Evolutionary conservation across 2,797 vertebrate species (phyloP), one percentile per base, ranked within the genome.

Genomic region (Epinephelus malabaricus): DNA sequence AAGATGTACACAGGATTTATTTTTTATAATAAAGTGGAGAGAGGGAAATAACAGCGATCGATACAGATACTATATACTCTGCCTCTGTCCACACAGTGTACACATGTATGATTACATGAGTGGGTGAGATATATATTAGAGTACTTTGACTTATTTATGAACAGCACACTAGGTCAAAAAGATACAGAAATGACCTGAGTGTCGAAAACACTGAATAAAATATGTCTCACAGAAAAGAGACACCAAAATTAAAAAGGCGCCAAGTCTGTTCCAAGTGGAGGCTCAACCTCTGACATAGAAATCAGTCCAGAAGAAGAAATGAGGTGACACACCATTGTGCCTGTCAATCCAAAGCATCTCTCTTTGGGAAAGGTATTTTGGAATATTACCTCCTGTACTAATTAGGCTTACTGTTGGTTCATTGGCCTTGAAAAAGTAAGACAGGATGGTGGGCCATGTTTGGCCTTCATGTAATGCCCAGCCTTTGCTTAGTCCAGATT

Each of bases 21-120:
- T 80, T 87, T 86, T 79, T 78, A 82, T 86, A 67, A 85, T 86
- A 84, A 89, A 81, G 47, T 60, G 23, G 27, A 75, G 67, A 62
- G 61, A 82, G 65, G 45, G 6, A 18, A 69, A 84, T 71, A 66
- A 50, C 45, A 34, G 27, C 6, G 10, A 91, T 93, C 79, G 64
- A 86, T 89, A 83, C 11, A 62, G 58, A 69, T 65, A 47, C 62
- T 78, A 58, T 75, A 4, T 76, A 71, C 55, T 27, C 56, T 68
- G 47, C 17, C 11, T n/a, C 51, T 59, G 27, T 65, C 69, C 10
- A 55, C 40, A 59, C 43, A 64, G 59, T 46, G 21, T 23, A 43
- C 50, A 74, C 66, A 25, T n/a, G 21, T 72, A 56, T 83, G 69
- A 69, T 67, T 38, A 65, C 69, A 43, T 38, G 53, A 23, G 23